Base-by-base conservation (phyloP, 2,888 invertebrate species). In the Apamea sordens region DNA sequence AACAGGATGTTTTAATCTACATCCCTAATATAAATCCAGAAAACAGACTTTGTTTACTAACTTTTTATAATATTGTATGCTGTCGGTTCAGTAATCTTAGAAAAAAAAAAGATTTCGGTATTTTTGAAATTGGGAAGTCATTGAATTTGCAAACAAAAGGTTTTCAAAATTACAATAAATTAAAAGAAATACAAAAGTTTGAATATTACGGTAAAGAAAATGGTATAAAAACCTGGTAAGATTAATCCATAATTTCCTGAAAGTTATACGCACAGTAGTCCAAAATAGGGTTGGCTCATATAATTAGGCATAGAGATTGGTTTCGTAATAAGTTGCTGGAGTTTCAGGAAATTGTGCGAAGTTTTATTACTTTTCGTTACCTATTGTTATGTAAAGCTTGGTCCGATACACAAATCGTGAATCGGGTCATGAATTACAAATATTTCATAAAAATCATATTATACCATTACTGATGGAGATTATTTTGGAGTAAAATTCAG, bases 331-430 rank as follows among this genome's bases (percentile, higher is more conserved):
- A 75, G 74, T 75, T 70, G 32, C n/a, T 63, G 5, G 63, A 82
- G 59, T 85, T 85, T 85, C 78, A 73, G 85, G 82, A 84, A 85
- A 82, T 85, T 77, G 50, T 32, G 13, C 18, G 32, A 73, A 85
- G 82, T 85, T 78, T 59, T 76, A 73, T 82, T 82, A 64, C n/a
- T 77, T 81, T 74, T 47, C 70, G 15, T 82, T 76, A 61, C 36
- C 44, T 41, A 41, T 77, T 77, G 53, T 85, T 77, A 56, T 63
- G 28, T 83, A n/a, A 79, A 47, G 18, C 21, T 80, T 32, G 15
- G 13, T 36, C 10, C 21, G 1, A 47, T 8, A 13, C 15, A 11
- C 13, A 28, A 21, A 21, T 47, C 11, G 11, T 64, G 28, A 74
- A 24, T 73, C 24, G 5, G 21, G 6, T 32, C 6, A 28, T 63